Evolutionary conservation across 2,888 invertebrate genomes (phyloP).

Genomic region (Netelia melanura): DNA sequence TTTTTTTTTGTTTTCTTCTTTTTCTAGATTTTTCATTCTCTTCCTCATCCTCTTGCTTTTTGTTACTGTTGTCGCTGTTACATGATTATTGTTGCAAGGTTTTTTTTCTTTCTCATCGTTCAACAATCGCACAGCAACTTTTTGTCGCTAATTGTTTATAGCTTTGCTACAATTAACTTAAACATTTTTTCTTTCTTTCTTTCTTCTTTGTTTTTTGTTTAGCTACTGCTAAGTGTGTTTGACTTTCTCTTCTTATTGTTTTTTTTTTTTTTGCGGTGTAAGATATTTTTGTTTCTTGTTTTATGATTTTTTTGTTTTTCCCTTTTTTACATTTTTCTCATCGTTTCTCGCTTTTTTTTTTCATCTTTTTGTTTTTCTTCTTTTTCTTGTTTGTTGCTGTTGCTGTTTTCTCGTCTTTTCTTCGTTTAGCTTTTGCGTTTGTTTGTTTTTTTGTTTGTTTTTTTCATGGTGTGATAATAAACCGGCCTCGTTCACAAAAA

Average conservation of each 20-base stretch:
- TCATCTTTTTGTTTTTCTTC: slow-evolving; percentile 3
- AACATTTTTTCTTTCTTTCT: slow-evolving; percentile 20
- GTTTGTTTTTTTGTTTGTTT: slow-evolving; percentile 29
- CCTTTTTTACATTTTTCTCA: background rate
- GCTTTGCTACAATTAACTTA: slow-evolving; percentile 70
- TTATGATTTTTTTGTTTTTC: slow-evolving; percentile 24
- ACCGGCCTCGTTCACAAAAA: slow-evolving; percentile 50
- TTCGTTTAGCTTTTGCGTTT: slow-evolving; percentile 24
- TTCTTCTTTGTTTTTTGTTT: slow-evolving; percentile 63
- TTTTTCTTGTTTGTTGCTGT: background rate
- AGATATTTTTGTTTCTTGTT: background rate
- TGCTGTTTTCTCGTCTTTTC: slow-evolving; percentile 12
- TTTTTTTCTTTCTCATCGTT: slow-evolving; percentile 48
- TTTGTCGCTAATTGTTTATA: slow-evolving; percentile 75
- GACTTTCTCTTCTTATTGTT: slow-evolving; percentile 14
- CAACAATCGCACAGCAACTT: slow-evolving; percentile 33
- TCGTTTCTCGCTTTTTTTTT: background rate
- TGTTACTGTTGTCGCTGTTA: slow-evolving; percentile 76
- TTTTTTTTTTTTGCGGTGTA: background rate
- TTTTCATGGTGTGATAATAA: slow-evolving; percentile 51
- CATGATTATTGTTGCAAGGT: background rate
- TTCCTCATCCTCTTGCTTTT: too few relatives aligned
- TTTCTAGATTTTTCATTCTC: too few relatives aligned
- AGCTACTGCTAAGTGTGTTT: slow-evolving; percentile 68
- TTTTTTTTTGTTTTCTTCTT: background rate